Evolutionary conservation across 1,140 invertebrate genomes (phyloP).

Genomic region (Zaprionus gabonicus): DNA sequence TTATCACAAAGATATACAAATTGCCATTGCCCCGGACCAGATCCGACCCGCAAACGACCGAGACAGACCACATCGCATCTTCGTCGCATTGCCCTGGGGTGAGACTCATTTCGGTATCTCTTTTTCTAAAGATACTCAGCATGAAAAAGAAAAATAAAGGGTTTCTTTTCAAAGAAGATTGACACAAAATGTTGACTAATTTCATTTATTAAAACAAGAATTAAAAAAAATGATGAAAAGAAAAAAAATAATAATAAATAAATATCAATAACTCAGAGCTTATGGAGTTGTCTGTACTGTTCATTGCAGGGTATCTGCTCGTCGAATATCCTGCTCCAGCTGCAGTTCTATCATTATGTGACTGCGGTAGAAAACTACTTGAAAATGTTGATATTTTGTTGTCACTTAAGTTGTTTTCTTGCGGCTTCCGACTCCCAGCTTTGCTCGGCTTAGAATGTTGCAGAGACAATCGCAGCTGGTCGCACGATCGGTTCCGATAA

Average conservation of each 20-base stretch:
- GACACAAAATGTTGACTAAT: too few species aligned
- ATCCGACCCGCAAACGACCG: slow-evolving; percentile 16
- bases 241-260: neutral
- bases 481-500: slow-evolving; percentile 21
- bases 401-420: slow-evolving; percentile 53
- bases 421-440: slow-evolving; percentile 42
- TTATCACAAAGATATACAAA: slow-evolving; percentile 81
- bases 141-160: neutral
- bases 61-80: slow-evolving; percentile 11
- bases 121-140: neutral
- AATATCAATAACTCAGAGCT: too few species aligned
- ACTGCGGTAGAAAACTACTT: slow-evolving; percentile 52
- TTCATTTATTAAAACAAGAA: too few species aligned
- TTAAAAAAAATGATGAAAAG: neutral
- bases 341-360: slow-evolving; percentile 35
- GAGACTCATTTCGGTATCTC: neutral
- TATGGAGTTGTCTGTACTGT: neutral
- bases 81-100: slow-evolving; percentile 15
- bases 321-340: neutral
- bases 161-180: neutral
- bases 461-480: slow-evolving; percentile 2
- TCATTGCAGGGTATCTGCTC: neutral
- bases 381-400: slow-evolving; percentile 38
- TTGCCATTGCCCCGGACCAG: slow-evolving; percentile 52
- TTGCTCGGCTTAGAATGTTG: neutral